Percentiles rank a stretch among this genome's conserved stretches.
Conservation (phyloP, 2,113 vertebrate species). For the Myiagra hebetior region DNA sequence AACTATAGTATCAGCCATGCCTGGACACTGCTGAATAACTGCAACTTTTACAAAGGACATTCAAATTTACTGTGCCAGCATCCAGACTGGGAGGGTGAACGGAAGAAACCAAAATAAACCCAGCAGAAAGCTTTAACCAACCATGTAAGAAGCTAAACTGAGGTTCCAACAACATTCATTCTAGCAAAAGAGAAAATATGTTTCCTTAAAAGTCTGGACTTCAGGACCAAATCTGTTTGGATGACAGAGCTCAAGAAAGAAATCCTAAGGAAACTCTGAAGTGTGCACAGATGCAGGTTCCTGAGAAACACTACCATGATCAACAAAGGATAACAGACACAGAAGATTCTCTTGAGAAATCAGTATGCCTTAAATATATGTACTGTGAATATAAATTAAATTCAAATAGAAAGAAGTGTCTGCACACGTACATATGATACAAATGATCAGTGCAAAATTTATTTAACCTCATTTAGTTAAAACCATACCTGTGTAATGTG, state of each 20-base stretch:
- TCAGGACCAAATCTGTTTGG: background rate
- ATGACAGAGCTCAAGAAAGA: background rate
- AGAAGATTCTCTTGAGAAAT: background rate
- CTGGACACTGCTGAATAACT: background rate
- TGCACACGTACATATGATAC: background rate
- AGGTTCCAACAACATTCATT: background rate
- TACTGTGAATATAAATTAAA: background rate
- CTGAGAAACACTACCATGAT: background rate
- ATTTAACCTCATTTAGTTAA: background rate
- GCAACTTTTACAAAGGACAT: background rate
- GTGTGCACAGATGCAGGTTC: background rate
- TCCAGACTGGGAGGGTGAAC: background rate
- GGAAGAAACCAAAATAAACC: constrained; percentile 21
- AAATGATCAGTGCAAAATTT: background rate
- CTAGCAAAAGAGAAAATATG: constrained; percentile 5
- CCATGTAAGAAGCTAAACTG: background rate
- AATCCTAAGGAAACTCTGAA: background rate
- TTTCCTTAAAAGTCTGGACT: constrained; percentile 51
- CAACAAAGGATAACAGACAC: background rate
- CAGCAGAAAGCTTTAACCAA: constrained; percentile 9
- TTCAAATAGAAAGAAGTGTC: background rate
- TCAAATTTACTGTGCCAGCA: background rate
- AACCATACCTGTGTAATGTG: fast-evolving
- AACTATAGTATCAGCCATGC: background rate
- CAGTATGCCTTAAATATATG: background rate